Conservation (phyloP, 2,888 invertebrate species). For the Allacma fusca region DNA sequence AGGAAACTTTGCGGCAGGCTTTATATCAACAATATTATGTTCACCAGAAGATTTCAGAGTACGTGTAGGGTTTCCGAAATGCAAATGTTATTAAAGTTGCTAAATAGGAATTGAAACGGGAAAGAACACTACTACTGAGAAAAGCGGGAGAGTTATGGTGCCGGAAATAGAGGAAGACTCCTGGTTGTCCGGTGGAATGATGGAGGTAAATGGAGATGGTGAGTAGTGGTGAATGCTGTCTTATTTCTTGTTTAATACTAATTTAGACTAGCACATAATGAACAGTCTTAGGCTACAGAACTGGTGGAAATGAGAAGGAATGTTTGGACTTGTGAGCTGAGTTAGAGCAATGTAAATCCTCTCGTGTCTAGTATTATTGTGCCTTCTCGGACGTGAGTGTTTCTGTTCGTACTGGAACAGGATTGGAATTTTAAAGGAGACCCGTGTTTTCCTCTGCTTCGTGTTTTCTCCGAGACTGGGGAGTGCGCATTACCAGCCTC, state of each 20-base stretch:
- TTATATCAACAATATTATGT: too few species aligned
- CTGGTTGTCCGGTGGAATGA: background rate
- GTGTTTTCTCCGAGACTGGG: conserved; percentile 25
- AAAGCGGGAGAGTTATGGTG: too few species aligned
- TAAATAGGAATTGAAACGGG: too few species aligned
- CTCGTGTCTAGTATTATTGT: conserved; percentile 12
- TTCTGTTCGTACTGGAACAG: conserved; percentile 6
- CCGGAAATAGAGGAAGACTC: background rate
- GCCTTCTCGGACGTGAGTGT: conserved; percentile 16
- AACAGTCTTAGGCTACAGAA: background rate
- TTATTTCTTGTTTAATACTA: background rate
- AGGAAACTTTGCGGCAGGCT: too few species aligned
- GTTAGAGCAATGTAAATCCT: conserved; percentile 6
- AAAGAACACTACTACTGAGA: too few species aligned
- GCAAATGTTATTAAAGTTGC: too few species aligned
- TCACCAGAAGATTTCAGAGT: too few species aligned
- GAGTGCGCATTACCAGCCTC: conserved; percentile 17
- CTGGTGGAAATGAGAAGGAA: background rate
- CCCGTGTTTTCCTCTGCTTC: conserved; percentile 22
- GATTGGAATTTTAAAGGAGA: conserved; percentile 27
- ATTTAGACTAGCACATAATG: conserved; percentile 6
- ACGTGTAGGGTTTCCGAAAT: too few species aligned
- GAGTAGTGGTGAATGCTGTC: background rate
- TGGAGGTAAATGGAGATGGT: background rate
- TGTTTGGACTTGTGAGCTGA: background rate